phyloP scores from a whole-genome alignment of 2,888 invertebrate species.

The Lithophane leautieri region DNA sequence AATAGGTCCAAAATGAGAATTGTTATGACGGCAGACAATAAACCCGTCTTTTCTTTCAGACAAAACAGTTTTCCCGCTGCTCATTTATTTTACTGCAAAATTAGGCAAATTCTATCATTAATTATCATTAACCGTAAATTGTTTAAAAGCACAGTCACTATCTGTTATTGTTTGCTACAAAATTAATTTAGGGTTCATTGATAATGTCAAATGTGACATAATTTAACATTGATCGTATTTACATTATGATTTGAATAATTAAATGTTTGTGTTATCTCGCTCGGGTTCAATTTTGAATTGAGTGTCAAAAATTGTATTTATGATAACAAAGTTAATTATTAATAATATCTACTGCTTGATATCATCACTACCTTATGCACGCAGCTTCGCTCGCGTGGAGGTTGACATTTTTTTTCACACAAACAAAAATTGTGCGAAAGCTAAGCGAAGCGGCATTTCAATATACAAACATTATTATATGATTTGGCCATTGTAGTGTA shows the following conservation, averaged over 20 bases:
- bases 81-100: not conserved
- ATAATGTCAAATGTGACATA: slow-evolving; percentile 16
- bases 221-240: slow-evolving; percentile 20
- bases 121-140: slow-evolving; percentile 34
- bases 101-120: slow-evolving; percentile 2
- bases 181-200: slow-evolving; percentile 20
- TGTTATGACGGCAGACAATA: not conserved
- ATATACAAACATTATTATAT: too few species aligned
- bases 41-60: not conserved
- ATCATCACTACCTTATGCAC: too few species aligned
- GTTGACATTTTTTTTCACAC: not conserved
- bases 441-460: too few species aligned
- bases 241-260: not conserved
- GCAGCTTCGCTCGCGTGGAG: not conserved
- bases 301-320: not conserved
- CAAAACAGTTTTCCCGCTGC: slow-evolving; percentile 17
- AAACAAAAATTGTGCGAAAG: not conserved
- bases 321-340: not conserved
- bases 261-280: slow-evolving; percentile 1
- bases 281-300: not conserved
- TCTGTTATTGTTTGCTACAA: slow-evolving; percentile 13
- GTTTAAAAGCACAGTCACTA: slow-evolving; percentile 31
- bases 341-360: not conserved
- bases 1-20: not conserved
- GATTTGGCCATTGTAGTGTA: too few species aligned